Evolutionary conservation across 2,113 vertebrate genomes (phyloP).

Genomic region (Odocoileus hemionus): DNA sequence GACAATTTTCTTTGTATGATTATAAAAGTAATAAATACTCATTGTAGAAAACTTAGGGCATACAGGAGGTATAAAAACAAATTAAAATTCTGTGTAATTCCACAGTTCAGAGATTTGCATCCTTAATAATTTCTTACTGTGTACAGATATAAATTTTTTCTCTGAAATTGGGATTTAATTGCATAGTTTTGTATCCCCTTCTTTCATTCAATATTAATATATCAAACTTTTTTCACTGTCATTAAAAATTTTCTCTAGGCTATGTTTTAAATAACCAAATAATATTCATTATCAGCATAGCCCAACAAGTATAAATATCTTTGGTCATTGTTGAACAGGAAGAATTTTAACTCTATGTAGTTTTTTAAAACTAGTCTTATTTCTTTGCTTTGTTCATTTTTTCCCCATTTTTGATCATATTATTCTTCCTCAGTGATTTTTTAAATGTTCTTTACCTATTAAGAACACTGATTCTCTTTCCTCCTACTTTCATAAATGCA

Average conservation of each 20-base stretch:
- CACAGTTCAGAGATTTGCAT: background rate
- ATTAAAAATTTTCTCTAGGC: background rate
- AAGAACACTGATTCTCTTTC: background rate
- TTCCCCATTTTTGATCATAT: background rate
- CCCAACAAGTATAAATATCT: background rate
- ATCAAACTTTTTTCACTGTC: background rate
- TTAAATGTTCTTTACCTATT: background rate
- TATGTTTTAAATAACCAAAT: background rate
- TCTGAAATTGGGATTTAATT: background rate
- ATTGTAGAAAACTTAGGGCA: background rate
- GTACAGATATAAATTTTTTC: background rate
- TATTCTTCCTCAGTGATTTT: background rate
- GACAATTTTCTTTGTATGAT: background rate
- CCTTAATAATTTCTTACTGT: background rate
- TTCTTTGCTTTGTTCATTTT: background rate
- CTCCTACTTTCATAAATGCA: background rate
- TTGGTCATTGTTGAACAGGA: background rate
- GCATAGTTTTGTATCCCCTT: background rate
- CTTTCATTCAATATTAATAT: slow-evolving; percentile 2
- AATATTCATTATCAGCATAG: background rate
- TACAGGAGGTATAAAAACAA: background rate
- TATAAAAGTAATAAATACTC: background rate
- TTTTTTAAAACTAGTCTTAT: background rate
- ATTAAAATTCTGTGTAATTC: background rate
- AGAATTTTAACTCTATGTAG: background rate